These are phyloP conservation scores for Pelochelys cantorii DNA, from an alignment of 2,797 vertebrate genomes.

Conservation along the genomic window DNA sequence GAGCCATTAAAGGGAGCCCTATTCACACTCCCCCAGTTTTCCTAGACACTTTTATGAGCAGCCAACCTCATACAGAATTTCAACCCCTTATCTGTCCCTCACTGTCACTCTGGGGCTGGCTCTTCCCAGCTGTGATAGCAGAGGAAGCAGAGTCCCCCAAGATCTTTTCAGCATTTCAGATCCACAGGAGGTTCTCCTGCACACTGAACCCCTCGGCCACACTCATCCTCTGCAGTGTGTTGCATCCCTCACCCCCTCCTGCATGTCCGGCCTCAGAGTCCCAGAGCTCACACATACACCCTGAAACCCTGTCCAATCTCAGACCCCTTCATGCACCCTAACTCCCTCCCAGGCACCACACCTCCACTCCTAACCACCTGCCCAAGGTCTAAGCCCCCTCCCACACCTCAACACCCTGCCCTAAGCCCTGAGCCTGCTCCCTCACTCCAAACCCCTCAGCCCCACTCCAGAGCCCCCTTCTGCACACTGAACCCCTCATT, in stretches of 20 bases:
- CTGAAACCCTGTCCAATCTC: too few species aligned
- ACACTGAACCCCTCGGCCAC: not conserved
- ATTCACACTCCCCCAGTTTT: not conserved
- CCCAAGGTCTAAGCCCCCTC: too few species aligned
- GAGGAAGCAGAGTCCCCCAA: not conserved
- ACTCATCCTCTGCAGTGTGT: not conserved
- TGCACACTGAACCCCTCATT: too few species aligned
- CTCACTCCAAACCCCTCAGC: too few species aligned
- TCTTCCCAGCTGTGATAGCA: not conserved
- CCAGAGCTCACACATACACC: too few species aligned
- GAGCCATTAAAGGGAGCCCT: not conserved
- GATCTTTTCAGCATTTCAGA: not conserved
- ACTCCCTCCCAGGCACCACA: too few species aligned
- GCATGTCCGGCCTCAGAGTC: too few species aligned
- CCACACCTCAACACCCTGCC: too few species aligned
- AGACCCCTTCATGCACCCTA: too few species aligned
- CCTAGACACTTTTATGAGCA: not conserved
- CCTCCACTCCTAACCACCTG: too few species aligned
- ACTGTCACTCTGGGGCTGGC: not conserved
- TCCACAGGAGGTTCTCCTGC: not conserved
- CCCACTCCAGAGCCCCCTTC: too few species aligned
- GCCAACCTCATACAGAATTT: not conserved
- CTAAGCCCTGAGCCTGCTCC: too few species aligned
- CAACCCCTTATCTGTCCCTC: not conserved
- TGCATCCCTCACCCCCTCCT: not conserved